phyloP scores from a whole-genome alignment of 2,797 vertebrate species.

The Cynopterus sphinx region DNA sequence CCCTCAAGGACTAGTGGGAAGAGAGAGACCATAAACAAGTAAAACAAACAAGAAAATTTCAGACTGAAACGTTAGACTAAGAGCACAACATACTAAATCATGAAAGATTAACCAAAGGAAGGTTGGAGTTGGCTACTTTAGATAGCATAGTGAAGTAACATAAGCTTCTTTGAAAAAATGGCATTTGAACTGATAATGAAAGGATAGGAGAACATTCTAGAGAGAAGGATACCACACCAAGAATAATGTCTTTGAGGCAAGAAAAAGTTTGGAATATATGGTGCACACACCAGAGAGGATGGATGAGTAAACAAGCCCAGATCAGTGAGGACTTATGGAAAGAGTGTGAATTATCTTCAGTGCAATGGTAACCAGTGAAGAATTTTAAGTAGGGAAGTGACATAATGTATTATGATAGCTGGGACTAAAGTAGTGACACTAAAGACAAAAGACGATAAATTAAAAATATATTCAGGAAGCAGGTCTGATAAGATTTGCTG shows the following conservation, averaged over 20 bases:
- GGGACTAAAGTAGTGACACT: not conserved
- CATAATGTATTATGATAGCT: not conserved
- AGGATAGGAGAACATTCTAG: not conserved
- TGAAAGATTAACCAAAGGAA: not conserved
- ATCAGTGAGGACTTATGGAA: not conserved
- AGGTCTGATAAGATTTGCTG: not conserved
- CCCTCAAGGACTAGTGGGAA: not conserved
- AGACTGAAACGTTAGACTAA: not conserved
- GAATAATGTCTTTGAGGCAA: not conserved
- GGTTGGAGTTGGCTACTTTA: not conserved
- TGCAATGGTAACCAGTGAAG: not conserved
- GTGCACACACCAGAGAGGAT: not conserved
- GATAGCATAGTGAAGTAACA: not conserved
- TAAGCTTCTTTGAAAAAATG: not conserved
- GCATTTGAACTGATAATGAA: constrained; percentile 3
- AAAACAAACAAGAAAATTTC: constrained; percentile 2
- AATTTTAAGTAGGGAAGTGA: constrained; percentile 14
- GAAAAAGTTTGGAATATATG: not conserved
- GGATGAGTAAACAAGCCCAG: not conserved
- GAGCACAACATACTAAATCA: not conserved
- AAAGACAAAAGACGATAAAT: not conserved
- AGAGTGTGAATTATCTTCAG: not conserved
- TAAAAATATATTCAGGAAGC: not conserved
- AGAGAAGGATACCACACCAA: not conserved
- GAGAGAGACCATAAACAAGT: not conserved